Base-by-base conservation (phyloP, 1,140 invertebrate species). In the Drosophila nigromelanica region DNA sequence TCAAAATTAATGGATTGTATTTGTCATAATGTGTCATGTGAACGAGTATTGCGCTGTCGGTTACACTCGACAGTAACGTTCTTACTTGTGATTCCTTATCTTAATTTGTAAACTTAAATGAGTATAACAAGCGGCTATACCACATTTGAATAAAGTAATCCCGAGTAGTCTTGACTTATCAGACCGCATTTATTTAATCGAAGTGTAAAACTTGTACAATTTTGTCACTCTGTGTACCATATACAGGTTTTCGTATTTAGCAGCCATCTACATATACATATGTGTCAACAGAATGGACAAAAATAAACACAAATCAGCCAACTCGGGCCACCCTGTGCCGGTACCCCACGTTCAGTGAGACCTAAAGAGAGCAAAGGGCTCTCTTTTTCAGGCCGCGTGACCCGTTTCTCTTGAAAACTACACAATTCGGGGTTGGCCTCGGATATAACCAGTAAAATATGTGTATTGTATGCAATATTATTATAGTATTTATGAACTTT, bases 241-340 rank as follows among this genome's bases (percentile, higher is more conserved):
- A 35, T 8, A 35, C 33, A 8, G 33, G 33, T 33, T 33, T 40
- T 51, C 6, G 11, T 12, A 24, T 45, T 33, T 14, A 40, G 39
- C 12, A 14, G 39, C n/a, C 6, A 14, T n/a, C 39, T n/a, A 14
- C 39, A 40, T 1, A 40, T 40, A 40, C 12, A 18, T 21, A 4
- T 24, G 21, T 24, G 33, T 21, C 35, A n/a, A 8, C n/a, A n/a
- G 35, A 33, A 3, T 8, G 12, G 45, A 55, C 33, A 45, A 45
- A 35, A 39, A 64, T 35, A 58, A 51, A 45, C 33, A 35, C 47
- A 58, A 24, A 33, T 24, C 21, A 64, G 21, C 21, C 33, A 21
- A 52, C 73, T 14, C 35, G 66, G 55, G 40, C 51, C 82, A 81
- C 81, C 81, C 81, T 85, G 81, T 85, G 69, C 21, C 39, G 12